Base-by-base conservation (phyloP, 2,888 invertebrate genomes). In the Trypoxylon attenuatum region DNA sequence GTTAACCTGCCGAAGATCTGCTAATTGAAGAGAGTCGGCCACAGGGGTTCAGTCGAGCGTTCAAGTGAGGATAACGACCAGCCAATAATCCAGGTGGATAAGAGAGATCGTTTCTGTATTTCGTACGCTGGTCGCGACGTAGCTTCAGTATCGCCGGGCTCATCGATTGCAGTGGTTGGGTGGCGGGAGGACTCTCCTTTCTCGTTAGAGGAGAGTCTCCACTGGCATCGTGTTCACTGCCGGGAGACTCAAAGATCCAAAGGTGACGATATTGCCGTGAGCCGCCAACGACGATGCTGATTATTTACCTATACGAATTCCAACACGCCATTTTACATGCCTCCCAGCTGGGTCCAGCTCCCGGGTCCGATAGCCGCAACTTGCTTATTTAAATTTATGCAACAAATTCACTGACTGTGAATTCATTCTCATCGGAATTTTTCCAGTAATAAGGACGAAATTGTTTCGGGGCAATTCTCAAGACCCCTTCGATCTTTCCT, bases 161-260 rank as follows among this genome's bases (percentile, higher is more conserved):
- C 62, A 78, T 78, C 78, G 66, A 73, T 73, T 66, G 78, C 77
- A 73, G 76, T 77, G 45, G 60, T 81, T 82, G 83, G 83, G 83
- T 82, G 83, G 83, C 81, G 69, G 63, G 69, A n/a, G 65, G 80
- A 81, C 76, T 82, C 82, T 82, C 81, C 76, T 81, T 81, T 79
- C 82, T 82, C 81, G 82, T 82, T 82, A 82, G 82, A 67, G 61
- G 46, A 68, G 72, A 61, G 49, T 50, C 67, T 50, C 49, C 19
- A 58, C 70, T 78, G 33, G 33, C 33, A 76, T 78, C 76, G 63
- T 65, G 65, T 69, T 61, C 68, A 59, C 71, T 63, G 55, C 53
- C 54, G 69, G 69, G 76, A 73, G 71, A 67, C 71, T 70, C 61
- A 58, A 68, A 79, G 82, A 82, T 82, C 74, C 73, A 67, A 69